Conservation (phyloP, 2,797 vertebrate species). For the Alauda arvensis region DNA sequence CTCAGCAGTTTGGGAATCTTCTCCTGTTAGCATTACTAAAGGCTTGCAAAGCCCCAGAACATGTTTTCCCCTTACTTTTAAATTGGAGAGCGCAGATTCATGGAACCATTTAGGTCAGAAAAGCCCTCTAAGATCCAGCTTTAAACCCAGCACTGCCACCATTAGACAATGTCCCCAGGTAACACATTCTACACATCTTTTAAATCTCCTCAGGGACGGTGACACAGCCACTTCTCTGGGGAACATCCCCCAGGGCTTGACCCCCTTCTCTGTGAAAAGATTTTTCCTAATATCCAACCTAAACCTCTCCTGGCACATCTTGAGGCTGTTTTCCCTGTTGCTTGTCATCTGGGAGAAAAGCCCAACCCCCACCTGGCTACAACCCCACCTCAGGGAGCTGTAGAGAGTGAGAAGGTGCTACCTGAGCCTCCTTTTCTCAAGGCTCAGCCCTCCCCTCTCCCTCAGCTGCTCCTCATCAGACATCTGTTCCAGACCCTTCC, state of each 20-base stretch:
- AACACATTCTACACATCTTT: background rate
- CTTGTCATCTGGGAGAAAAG: background rate
- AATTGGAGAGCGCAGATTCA: background rate
- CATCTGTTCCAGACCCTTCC: background rate
- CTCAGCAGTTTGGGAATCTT: background rate
- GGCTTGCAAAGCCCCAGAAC: background rate
- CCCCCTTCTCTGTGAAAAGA: background rate
- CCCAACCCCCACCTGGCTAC: accelerated
- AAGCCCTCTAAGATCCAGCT: background rate
- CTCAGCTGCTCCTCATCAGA: background rate
- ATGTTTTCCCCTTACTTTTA: background rate
- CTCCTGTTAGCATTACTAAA: background rate
- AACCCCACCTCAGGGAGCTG: background rate
- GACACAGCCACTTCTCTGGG: background rate
- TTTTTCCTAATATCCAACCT: background rate
- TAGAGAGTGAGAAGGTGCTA: background rate
- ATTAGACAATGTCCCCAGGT: no score
- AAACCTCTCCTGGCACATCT: background rate
- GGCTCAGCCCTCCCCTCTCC: background rate
- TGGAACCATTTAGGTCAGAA: background rate
- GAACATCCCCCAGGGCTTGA: background rate
- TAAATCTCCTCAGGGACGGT: background rate
- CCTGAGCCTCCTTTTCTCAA: background rate
- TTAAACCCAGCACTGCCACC: background rate
- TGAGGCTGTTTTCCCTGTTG: background rate